phyloP scores from a whole-genome alignment of 2,113 vertebrate genomes.

The Tenebrosternarchus preto region DNA sequence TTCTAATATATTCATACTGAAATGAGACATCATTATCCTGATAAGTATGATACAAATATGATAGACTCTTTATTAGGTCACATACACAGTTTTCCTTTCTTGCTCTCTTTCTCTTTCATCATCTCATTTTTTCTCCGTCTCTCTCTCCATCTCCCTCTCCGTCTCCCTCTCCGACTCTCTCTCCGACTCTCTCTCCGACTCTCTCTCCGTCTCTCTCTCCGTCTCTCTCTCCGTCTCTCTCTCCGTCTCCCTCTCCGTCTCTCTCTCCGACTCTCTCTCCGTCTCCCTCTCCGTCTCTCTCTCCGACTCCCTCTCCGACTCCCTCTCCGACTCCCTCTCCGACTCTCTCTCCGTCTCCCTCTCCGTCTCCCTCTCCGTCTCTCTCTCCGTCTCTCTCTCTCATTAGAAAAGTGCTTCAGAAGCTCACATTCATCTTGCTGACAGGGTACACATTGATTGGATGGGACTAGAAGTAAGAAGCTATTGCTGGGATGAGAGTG shows the following conservation, averaged over 20 bases:
- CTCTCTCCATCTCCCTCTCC: not conserved
- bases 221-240: not conserved
- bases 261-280: not conserved
- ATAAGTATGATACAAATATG: too few species aligned
- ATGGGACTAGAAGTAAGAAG: not conserved
- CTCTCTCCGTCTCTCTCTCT: not conserved
- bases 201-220: not conserved
- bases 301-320: not conserved
- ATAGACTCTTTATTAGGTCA: not conserved
- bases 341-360: too few species aligned
- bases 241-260: not conserved
- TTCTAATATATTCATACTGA: too few species aligned
- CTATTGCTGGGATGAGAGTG: not conserved
- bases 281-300: not conserved
- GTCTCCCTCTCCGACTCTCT: not conserved
- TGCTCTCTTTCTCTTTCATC: not conserved
- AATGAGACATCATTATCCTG: too few species aligned
- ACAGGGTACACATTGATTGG: not conserved
- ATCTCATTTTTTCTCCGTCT: not conserved
- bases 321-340: not conserved
- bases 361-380: not conserved
- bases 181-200: too few species aligned
- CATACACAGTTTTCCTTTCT: not conserved
- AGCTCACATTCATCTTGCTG: not conserved
- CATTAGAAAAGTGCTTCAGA: not conserved